These are phyloP conservation scores for Premnoplex brunnescens DNA, from an alignment of 2,797 vertebrate genomes.

Conservation along the genomic window DNA sequence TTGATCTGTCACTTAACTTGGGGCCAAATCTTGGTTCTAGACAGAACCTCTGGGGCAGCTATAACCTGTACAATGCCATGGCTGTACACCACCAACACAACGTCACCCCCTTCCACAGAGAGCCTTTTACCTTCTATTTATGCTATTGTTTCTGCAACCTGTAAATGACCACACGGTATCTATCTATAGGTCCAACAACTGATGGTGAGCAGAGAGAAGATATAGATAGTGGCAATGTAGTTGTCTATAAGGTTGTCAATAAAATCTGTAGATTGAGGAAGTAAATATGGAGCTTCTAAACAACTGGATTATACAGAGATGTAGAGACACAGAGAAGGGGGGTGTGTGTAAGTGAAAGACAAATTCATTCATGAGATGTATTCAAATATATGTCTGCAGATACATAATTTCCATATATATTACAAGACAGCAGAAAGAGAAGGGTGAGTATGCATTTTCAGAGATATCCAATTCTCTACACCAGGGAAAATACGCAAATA, in stretches of 20 bases:
- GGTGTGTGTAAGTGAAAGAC: background rate
- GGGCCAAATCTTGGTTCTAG: background rate
- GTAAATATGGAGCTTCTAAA: background rate
- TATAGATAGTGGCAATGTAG: background rate
- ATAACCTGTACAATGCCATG: background rate
- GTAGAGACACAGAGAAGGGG: background rate
- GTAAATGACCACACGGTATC: background rate
- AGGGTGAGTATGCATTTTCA: background rate
- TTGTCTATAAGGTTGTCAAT: background rate
- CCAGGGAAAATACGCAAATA: background rate
- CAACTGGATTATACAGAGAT: background rate
- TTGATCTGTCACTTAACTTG: background rate
- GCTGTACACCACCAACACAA: background rate
- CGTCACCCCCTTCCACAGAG: background rate
- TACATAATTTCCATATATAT: background rate
- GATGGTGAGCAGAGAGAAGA: background rate
- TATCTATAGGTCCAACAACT: background rate
- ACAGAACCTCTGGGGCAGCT: background rate
- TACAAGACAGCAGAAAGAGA: background rate
- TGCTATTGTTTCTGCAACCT: background rate
- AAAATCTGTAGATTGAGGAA: background rate
- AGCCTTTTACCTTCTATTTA: background rate
- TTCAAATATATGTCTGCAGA: slow-evolving; percentile 9
- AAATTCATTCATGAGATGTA: background rate
- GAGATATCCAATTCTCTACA: background rate